phyloP scores from a whole-genome alignment of 2,797 vertebrate species.

The Cynopterus sphinx region DNA sequence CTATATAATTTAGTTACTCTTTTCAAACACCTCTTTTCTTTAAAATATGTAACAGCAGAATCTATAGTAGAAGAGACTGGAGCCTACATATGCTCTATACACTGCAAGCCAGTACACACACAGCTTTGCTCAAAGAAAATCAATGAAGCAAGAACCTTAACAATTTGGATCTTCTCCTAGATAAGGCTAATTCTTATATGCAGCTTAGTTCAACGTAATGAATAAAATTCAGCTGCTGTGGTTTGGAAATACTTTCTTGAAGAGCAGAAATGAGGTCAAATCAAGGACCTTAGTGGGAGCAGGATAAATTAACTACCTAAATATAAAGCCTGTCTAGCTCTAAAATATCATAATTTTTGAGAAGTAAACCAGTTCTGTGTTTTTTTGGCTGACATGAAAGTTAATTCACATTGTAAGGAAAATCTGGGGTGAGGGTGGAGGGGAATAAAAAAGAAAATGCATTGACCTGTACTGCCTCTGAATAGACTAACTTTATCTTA shows the following conservation, averaged over 20 bases:
- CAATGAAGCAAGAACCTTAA: conserved; percentile 32
- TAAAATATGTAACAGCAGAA: neutral
- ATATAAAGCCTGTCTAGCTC: neutral
- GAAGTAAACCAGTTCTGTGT: neutral
- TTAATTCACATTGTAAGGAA: neutral
- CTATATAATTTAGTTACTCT: neutral
- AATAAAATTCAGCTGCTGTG: conserved; percentile 26
- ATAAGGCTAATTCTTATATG: neutral
- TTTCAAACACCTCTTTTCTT: conserved; percentile 20
- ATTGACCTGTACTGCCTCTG: neutral
- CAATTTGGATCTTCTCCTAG: neutral
- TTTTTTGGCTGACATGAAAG: neutral
- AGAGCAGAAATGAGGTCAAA: conserved; percentile 9
- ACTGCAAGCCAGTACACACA: neutral
- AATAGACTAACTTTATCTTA: neutral
- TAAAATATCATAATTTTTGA: conserved; percentile 23
- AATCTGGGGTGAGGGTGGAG: neutral
- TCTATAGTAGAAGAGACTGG: conserved; percentile 14
- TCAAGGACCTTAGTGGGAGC: neutral
- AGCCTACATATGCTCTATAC: neutral
- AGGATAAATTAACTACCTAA: neutral
- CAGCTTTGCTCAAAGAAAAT: conserved; percentile 24
- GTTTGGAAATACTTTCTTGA: neutral
- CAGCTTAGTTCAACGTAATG: neutral
- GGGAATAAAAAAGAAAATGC: neutral